Percentiles rank a stretch among this genome's conserved stretches.
phyloP scores from a whole-genome alignment of 2,888 invertebrate genomes.

The Caenorhabditis virilis region DNA sequence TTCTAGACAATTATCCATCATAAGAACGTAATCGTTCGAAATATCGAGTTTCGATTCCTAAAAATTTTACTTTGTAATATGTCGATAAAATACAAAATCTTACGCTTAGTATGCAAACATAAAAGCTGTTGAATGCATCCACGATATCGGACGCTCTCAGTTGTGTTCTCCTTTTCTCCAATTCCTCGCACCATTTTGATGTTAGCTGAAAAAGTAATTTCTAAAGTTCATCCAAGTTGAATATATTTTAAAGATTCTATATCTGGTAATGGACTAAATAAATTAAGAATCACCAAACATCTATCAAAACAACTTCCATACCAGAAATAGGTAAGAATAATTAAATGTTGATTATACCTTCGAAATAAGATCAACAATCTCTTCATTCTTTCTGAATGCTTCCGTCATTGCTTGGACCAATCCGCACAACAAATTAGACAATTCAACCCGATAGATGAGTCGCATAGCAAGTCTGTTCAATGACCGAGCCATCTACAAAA shows the following conservation, averaged over 20 bases:
- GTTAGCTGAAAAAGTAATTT: conserved; percentile 13
- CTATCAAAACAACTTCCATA: too few species aligned
- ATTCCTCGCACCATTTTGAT: conserved; percentile 34
- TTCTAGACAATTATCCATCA: conserved; percentile 30
- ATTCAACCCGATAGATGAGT: conserved; percentile 28
- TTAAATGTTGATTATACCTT: background rate
- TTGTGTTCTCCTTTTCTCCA: conserved; percentile 30
- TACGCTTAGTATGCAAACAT: conserved; percentile 13
- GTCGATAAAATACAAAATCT: background rate
- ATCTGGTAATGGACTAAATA: too few species aligned
- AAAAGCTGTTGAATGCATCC: conserved; percentile 24
- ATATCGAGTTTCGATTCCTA: conserved; percentile 18
- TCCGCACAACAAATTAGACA: conserved; percentile 31
- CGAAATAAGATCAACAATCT: background rate
- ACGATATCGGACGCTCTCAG: conserved; percentile 33
- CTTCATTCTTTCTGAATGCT: conserved; percentile 6
- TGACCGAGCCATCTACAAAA: conserved; percentile 14
- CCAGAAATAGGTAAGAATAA: too few species aligned
- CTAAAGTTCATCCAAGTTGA: too few species aligned
- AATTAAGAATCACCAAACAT: too few species aligned
- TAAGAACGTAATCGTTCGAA: conserved; percentile 9
- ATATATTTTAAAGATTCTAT: too few species aligned
- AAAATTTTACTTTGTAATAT: background rate
- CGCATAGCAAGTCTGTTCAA: conserved; percentile 34
- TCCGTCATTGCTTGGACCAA: conserved; percentile 27